Base-by-base conservation (phyloP, 2,113 vertebrate genomes). In the Turnix velox region DNA sequence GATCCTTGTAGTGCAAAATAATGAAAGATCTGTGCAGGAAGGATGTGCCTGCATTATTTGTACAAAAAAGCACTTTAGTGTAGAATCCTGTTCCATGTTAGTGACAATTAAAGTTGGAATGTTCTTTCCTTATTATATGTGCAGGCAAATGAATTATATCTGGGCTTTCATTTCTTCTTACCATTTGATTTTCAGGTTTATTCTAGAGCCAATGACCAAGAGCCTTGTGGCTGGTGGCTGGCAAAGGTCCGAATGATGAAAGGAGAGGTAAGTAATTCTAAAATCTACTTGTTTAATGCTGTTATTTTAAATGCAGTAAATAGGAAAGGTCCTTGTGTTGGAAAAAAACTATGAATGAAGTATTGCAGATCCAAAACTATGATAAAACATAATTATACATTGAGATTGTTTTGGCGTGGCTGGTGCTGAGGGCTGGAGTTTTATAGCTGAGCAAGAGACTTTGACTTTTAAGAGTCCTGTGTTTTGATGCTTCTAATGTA, bases 221-320 rank as follows among this genome's bases (percentile, higher is more conserved):
- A 98, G 39, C 98, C 98, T 40, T 98, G 98, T 97, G 98, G 98
- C 73, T 98, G 98, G 98, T 98, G 98, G 98, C 94, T 98, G 91
- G 98, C 98, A 73, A 98, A 98, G 97, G 98, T 98, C 95, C 97
- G 98, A 89, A 98, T 98, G 98, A 98, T 98, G 98, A 98, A 98
- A 97, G 98, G 98, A 96, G 98, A 98, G 96, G 98, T 98, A 97
- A 96, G 90, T 95, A 30, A 55, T 42, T 42, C 72, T 58, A 82
- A 87, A 93, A 81, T 5, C 13, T 74, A 24, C 2, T 49, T 28
- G 10, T 77, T 69, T 75, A 9, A 16, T 51, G 30, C 30, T 43
- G 10, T 51, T 45, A 8, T 2, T 10, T 65, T 69, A 45, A 49
- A 37, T 81, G 48, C 5, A 42, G 31, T 52, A 46, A 65, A 52